A percentile compares a stretch with the other conserved stretches of the same genome.
These are phyloP conservation scores for Prunella fulvescens DNA, from an alignment of 2,113 vertebrate species.

Conservation along the genomic window DNA sequence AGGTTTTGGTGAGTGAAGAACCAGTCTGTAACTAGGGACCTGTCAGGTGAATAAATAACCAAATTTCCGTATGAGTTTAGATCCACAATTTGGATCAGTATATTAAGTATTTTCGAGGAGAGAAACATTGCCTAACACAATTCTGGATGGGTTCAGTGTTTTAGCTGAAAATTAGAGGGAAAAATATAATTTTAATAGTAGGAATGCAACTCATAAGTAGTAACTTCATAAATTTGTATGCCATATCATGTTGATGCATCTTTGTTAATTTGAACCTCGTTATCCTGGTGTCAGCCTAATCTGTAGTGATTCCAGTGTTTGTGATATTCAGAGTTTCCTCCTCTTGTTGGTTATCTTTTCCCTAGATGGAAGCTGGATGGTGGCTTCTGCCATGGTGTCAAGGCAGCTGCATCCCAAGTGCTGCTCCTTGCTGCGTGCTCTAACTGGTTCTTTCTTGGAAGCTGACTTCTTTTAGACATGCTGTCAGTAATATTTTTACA, in stretches of 20 bases:
- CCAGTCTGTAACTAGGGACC: neutral
- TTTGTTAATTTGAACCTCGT: neutral
- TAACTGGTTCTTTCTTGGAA: neutral
- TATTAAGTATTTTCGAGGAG: neutral
- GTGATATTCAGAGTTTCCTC: neutral
- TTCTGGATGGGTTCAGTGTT: neutral
- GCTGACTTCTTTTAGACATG: neutral
- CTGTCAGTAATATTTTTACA: neutral
- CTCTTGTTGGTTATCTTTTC: neutral
- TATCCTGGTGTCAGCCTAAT: neutral
- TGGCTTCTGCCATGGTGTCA: neutral
- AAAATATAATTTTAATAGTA: neutral
- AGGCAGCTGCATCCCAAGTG: neutral
- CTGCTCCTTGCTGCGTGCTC: neutral
- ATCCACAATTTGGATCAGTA: neutral
- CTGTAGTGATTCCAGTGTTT: fast-evolving
- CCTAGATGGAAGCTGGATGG: neutral
- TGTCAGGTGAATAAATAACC: neutral
- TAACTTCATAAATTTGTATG: no score
- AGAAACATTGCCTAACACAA: fast-evolving
- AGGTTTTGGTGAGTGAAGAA: neutral
- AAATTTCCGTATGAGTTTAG: neutral
- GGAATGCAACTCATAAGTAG: fast-evolving
- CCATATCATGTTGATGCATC: neutral
- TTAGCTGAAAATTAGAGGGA: neutral